These are phyloP conservation scores for Phyllotis vaccarum DNA, from an alignment of 2,797 vertebrate genomes.

Conservation along the genomic window DNA sequence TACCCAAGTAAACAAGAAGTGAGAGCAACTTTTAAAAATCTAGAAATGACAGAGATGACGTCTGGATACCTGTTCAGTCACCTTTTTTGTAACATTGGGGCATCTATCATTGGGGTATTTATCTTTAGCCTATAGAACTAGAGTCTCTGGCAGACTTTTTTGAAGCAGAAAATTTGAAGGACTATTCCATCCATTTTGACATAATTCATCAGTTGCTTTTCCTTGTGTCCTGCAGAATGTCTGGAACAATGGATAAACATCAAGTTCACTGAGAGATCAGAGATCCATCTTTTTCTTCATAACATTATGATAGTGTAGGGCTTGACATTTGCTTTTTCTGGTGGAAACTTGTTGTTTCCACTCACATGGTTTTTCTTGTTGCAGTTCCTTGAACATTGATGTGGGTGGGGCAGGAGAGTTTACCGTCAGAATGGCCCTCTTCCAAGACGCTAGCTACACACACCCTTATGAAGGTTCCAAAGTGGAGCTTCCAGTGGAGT, in stretches of 20 bases:
- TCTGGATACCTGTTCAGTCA: too few species aligned
- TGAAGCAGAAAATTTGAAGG: too few species aligned
- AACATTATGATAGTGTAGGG: not conserved
- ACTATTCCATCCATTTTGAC: too few species aligned
- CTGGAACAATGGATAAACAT: not conserved
- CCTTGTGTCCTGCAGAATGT: too few species aligned
- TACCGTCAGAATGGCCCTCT: slow-evolving; percentile 88
- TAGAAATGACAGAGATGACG: too few species aligned
- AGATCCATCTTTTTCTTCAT: not conserved
- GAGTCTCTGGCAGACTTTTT: too few species aligned
- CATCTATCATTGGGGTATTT: too few species aligned
- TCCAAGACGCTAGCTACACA: slow-evolving; percentile 83
- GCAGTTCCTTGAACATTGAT: slow-evolving; percentile 71
- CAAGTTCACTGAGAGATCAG: not conserved
- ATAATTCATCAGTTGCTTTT: too few species aligned
- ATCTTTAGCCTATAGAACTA: too few species aligned
- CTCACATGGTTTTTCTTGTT: not conserved
- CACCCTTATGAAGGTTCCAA: slow-evolving; percentile 70
- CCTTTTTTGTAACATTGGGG: too few species aligned
- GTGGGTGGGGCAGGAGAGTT: slow-evolving; percentile 80
- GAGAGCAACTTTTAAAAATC: too few species aligned
- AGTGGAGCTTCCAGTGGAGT: slow-evolving; percentile 81
- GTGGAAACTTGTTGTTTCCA: not conserved
- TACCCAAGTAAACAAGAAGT: too few species aligned
- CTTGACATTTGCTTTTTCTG: not conserved